phyloP scores from a whole-genome alignment of 2,113 vertebrate species.

The mouse (Mus musculus) region GRCm39 chr9:112552001-112552500 shows the following conservation, averaged over 20 bases:
- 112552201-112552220: background rate
- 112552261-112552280: background rate
- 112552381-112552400: too few relatives aligned
- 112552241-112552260: background rate
- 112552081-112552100: background rate
- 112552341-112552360: background rate
- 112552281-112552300: background rate
- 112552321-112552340: background rate
- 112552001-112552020: background rate
- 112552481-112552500: background rate
- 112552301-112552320: background rate
- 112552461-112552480: background rate
- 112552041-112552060: background rate
- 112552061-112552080: background rate
- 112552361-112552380: too few relatives aligned
- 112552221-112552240: background rate
- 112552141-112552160: background rate
- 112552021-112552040: background rate
- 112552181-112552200: background rate
- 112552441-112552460: background rate
- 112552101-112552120: background rate
- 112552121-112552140: background rate
- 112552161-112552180: background rate
- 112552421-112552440: too few relatives aligned
- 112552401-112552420: too few relatives aligned